Conservation (phyloP, 2,113 vertebrate species). For the Proterorhinus semilunaris region DNA sequence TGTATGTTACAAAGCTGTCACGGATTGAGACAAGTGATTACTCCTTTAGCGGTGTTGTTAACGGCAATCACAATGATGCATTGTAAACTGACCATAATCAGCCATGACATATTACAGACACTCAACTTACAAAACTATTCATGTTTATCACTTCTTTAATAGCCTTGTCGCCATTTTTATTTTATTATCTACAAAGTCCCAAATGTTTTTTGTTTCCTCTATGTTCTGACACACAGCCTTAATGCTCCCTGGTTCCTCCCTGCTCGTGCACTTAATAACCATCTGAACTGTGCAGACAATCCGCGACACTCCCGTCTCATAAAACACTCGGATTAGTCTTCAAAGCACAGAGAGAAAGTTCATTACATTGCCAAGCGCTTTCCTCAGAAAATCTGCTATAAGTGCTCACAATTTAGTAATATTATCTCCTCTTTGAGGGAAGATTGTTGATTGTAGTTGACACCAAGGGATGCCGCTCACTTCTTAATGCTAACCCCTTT, state of each 20-base stretch:
- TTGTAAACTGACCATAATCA: not conserved
- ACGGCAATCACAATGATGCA: not conserved
- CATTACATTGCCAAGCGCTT: slow-evolving; percentile 39
- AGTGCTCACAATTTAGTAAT: slow-evolving; percentile 21
- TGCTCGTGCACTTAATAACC: slow-evolving; percentile 52
- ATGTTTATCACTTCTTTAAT: not conserved
- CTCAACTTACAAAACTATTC: not conserved
- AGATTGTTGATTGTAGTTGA: slow-evolving; percentile 19
- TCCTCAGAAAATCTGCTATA: slow-evolving; percentile 35
- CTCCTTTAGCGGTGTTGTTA: no score
- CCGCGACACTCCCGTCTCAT: slow-evolving; percentile 42
- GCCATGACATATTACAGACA: not conserved
- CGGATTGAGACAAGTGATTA: not conserved
- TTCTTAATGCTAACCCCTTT: slow-evolving; percentile 67
- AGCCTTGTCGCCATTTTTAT: slow-evolving; percentile 11
- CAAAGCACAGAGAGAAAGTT: slow-evolving; percentile 47
- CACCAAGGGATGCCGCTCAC: slow-evolving; percentile 40
- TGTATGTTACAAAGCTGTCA: not conserved
- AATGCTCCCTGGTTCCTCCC: slow-evolving; percentile 51
- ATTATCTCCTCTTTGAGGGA: slow-evolving; percentile 1
- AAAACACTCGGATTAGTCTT: slow-evolving; percentile 62
- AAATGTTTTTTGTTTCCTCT: slow-evolving; percentile 16
- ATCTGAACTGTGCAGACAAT: slow-evolving; percentile 58
- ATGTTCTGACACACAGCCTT: slow-evolving; percentile 40
- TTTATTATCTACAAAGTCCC: slow-evolving; percentile 28